Evolutionary conservation across 2,113 vertebrate genomes (phyloP).

Genomic region (Suricata suricatta): DNA sequence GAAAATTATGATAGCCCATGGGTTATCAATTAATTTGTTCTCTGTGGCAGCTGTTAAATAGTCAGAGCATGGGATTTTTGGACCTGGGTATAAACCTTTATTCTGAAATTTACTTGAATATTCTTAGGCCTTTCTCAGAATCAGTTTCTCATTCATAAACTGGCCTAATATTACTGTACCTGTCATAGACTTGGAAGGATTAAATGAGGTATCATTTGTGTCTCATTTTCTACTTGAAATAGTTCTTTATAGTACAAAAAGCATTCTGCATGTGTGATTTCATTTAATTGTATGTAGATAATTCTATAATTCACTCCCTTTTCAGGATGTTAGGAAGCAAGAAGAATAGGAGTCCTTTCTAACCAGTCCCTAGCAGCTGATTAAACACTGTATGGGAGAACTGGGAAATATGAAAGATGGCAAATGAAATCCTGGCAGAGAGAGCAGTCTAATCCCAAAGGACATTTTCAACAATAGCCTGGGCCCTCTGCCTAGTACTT

Average conservation of each 20-base stretch:
- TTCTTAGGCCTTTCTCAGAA: conserved; percentile 15
- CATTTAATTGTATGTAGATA: conserved; percentile 51
- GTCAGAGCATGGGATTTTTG: conserved; percentile 42
- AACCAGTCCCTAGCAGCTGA: conserved; percentile 68
- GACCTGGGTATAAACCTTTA: conserved; percentile 28
- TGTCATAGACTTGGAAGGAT: conserved; percentile 37
- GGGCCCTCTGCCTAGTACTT: conserved; percentile 68
- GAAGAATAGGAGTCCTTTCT: conserved; percentile 58
- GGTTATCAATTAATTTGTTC: conserved; percentile 39
- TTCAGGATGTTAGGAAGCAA: conserved; percentile 39
- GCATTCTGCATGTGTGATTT: conserved; percentile 45
- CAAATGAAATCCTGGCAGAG: conserved; percentile 67
- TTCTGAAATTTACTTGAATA: conserved; percentile 3
- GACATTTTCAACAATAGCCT: conserved; percentile 71
- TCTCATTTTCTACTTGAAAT: conserved; percentile 47
- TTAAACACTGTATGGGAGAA: conserved; percentile 69
- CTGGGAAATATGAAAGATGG: conserved; percentile 72
- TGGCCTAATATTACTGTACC: conserved; percentile 14
- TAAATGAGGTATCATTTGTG: conserved; percentile 46
- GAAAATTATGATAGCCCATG: background rate
- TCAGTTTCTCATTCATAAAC: conserved; percentile 42
- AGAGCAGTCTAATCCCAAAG: conserved; percentile 69
- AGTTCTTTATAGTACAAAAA: conserved; percentile 41
- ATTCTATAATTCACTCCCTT: conserved; percentile 65
- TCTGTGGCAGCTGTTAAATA: background rate